Base-by-base conservation (phyloP, 1,140 invertebrate genomes). In the Drosophila pseudoobscura region DNA sequence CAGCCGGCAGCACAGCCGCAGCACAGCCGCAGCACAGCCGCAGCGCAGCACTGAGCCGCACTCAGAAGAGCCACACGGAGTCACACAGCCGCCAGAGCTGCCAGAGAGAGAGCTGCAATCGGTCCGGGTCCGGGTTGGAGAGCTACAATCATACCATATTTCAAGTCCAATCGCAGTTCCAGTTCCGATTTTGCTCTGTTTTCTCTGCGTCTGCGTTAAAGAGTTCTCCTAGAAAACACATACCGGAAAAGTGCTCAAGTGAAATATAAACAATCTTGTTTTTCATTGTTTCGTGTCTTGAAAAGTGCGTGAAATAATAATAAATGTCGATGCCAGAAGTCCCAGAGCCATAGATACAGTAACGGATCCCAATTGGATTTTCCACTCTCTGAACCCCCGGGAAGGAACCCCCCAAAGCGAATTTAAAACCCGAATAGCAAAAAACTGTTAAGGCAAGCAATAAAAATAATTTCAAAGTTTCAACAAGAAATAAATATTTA, bases 381-480 rank as follows among this genome's bases (percentile, higher is more conserved):
- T 39, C 1, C 1, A 13, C 11, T 39, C 3, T 39, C 11, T 39
- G 3, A 4, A 39, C 9, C 11, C 11, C 11, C 11, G 3, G 35
- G 35, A 1, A 39, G 35, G 11, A 13, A 5, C 11, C 11, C 11
- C 13, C 9, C 11, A 9, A 13, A 41, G 4, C 45, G 4, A 22
- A 22, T 41, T 3, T 2, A 2, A 8, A 39, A 20, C 15, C 15
- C 6, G 20, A 53, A 39, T 7, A 11, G 20, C 4, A 4, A 2
- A 17, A 50, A 76, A 69, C 47, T 29, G 62, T 44, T n/a, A 53
- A 70, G 73, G 52, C 73, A 75, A 75, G 73, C 73, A 66, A 31
- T 43, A 54, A 35, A 50, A 50, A 35, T 13, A 13, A 39, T 39
- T 39, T 13, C 2, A 39, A 13, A 39, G 13, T 39, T 4, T 39